phyloP scores from a whole-genome alignment of 2,113 vertebrate species.

The Ceratotherium simum region DNA sequence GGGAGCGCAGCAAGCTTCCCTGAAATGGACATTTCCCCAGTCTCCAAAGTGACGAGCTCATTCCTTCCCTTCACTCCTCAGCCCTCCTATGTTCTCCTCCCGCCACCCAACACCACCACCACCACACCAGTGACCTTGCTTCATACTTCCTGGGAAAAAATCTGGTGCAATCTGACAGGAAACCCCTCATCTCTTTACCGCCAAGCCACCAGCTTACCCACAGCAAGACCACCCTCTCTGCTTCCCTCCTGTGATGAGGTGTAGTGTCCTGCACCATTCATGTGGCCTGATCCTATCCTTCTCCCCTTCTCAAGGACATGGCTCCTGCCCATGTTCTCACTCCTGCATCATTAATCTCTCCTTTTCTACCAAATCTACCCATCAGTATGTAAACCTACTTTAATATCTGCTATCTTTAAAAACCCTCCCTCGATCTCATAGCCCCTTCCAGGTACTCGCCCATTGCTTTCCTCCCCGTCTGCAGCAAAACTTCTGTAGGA shows the following conservation, averaged over 20 bases:
- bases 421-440: neutral
- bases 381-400: neutral
- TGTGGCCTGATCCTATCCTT: accelerated
- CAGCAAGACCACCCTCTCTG: neutral
- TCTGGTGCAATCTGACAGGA: neutral
- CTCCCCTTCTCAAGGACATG: neutral
- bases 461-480: neutral
- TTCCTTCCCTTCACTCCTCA: neutral
- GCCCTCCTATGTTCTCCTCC: neutral
- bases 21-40: neutral
- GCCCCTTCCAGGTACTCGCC: neutral
- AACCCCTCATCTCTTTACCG: neutral
- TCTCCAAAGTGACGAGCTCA: neutral
- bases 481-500: neutral
- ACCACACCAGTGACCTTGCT: accelerated
- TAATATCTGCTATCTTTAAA: neutral
- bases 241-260: neutral
- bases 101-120: neutral
- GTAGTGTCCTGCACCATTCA: accelerated
- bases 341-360: neutral
- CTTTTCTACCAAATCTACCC: neutral
- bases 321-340: neutral
- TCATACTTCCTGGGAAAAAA: neutral
- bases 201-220: neutral
- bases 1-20: neutral